These are phyloP conservation scores for Lampris incognitus DNA, from an alignment of 2,113 vertebrate genomes.

Conservation along the genomic window DNA sequence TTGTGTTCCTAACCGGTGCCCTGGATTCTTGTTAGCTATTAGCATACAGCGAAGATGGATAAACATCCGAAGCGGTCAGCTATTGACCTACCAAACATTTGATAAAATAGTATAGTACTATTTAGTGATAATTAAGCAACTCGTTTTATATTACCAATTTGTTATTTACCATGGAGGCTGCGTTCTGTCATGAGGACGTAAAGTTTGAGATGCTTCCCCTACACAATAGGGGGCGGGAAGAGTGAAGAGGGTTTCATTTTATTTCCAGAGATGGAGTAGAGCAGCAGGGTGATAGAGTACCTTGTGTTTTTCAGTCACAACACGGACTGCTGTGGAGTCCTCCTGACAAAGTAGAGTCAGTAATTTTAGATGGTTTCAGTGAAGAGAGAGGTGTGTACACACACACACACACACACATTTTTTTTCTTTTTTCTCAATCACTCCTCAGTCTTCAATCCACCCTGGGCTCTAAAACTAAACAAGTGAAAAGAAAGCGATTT, in stretches of 20 bases:
- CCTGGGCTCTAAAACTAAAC: background rate
- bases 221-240: conserved; percentile 3
- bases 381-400: conserved; percentile 11
- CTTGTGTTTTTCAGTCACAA: conserved; percentile 53
- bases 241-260: conserved; percentile 50
- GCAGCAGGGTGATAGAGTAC: conserved; percentile 39
- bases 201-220: background rate
- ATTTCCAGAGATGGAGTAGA: conserved; percentile 45
- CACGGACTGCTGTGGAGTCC: conserved; percentile 38
- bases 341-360: conserved; percentile 42
- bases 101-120: too few relatives aligned
- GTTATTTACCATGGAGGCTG: background rate
- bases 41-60: too few relatives aligned
- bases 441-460: conserved; percentile 1
- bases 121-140: too few relatives aligned
- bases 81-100: too few relatives aligned
- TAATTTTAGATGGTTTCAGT: conserved; percentile 49
- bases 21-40: too few relatives aligned
- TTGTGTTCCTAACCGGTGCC: too few relatives aligned
- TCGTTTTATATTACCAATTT: background rate
- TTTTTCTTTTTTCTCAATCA: background rate
- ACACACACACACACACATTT: background rate
- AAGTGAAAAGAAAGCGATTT: too few relatives aligned
- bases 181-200: background rate
- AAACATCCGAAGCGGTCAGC: too few relatives aligned